Percentiles rank a stretch among this genome's conserved stretches.
These are phyloP conservation scores for Otocyon megalotis DNA, from an alignment of 2,113 vertebrate species.

Conservation along the genomic window DNA sequence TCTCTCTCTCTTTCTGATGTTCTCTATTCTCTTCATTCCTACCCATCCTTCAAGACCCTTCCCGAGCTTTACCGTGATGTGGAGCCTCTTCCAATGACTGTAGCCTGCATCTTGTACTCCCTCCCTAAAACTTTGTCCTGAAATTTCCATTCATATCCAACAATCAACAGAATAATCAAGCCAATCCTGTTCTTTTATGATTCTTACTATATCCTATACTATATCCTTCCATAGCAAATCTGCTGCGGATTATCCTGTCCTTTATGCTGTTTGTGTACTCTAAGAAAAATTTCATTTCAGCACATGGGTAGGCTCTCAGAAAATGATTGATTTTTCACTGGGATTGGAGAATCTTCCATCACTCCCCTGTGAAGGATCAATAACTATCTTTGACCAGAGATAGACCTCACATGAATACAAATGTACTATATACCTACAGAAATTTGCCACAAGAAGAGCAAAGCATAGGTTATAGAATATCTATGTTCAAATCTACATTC, in stretches of 20 bases:
- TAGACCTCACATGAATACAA: neutral
- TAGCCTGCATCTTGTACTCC: neutral
- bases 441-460: neutral
- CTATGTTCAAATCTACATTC: neutral
- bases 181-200: neutral
- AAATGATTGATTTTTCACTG: neutral
- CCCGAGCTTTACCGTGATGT: neutral
- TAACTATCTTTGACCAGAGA: neutral
- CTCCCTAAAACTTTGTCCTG: neutral
- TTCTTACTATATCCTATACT: neutral
- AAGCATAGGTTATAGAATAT: neutral
- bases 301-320: neutral
- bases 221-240: neutral
- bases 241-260: neutral
- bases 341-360: neutral
- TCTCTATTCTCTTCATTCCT: neutral
- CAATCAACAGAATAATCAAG: neutral
- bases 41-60: neutral
- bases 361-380: neutral
- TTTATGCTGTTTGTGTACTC: neutral
- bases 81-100: neutral
- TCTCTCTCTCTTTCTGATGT: neutral
- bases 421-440: neutral
- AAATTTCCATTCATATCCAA: neutral
- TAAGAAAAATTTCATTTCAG: constrained; percentile 1